Base-by-base conservation (phyloP, 2,888 invertebrate genomes). In the Nephrocerus scutellatus region DNA sequence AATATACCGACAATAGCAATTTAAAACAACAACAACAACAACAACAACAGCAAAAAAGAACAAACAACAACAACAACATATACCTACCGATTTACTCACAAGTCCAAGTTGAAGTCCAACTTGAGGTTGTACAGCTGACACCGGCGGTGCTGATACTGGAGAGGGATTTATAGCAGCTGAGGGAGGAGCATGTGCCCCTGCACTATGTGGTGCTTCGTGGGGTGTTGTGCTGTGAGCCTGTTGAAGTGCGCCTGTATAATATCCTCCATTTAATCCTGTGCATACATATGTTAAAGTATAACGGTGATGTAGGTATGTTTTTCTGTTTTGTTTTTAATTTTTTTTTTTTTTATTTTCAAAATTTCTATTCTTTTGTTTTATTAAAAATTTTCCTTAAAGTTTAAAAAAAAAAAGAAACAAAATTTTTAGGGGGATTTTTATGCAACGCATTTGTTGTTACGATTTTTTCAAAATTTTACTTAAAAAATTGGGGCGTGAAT, bases 201-300 rank as follows among this genome's bases (percentile, higher is more conserved):
- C 61, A 55, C 62, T 74, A 63, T 67, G 74, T 60, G 75, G 76
- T 60, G 80, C 82, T 75, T 75, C 85, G 70, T 82, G 82, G 55
- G 81, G 79, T 71, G 88, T 87, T 68, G 88, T 87, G 70, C 85
- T 85, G 74, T 88, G 88, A 60, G 87, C 88, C 71, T 87, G 86
- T 74, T 88, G 88, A 66, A 84, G 73, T 62, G 80, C 77, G 69
- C 80, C 79, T 62, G 76, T 74, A 64, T 79, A 78, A 72, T 79
- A 80, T 66, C 79, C 80, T 64, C 80, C 79, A 68, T 80, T 79
- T 74, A 83, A 74, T 71, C 77, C 79, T 74, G 80, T 63, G 62
- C 63, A 53, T 52, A 40, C 28, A 30, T 48, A 41, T 50, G 39
- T 51, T 50, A 40, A 44, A 44, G 42, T 48, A 44, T 73, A 39